Conservation (phyloP, 1,140 invertebrate genomes). For the Panulirus ornatus region DNA sequence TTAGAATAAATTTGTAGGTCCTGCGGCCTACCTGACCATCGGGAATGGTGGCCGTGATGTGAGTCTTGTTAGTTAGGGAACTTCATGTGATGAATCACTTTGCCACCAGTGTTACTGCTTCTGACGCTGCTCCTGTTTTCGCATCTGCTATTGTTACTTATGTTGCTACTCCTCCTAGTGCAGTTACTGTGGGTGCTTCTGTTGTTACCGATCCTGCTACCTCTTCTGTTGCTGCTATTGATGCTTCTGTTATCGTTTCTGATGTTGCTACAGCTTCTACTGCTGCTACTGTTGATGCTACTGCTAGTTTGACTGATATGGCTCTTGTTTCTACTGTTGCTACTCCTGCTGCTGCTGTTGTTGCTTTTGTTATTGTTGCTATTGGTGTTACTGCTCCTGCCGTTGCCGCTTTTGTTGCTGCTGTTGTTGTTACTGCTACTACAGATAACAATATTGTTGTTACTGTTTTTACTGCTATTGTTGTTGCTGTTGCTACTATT, state of each 20-base stretch:
- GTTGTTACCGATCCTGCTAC: neutral
- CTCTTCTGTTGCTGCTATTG: neutral
- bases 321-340: neutral
- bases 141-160: neutral
- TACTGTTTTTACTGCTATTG: neutral
- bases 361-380: neutral
- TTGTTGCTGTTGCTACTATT: neutral
- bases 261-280: neutral
- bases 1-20: constrained; percentile 57
- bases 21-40: constrained; percentile 20
- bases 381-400: neutral
- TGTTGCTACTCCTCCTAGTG: neutral
- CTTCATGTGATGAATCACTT: neutral
- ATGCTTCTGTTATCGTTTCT: no score
- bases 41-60: constrained; percentile 2
- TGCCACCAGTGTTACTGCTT: neutral
- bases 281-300: constrained; percentile 1
- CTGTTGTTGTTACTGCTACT: neutral
- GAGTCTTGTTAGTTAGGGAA: neutral
- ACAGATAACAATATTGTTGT: neutral
- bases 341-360: neutral
- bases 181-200: neutral
- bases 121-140: neutral
- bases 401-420: neutral
- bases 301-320: neutral